These are phyloP conservation scores for Sisor rabdophorus DNA, from an alignment of 2,113 vertebrate species.

Conservation along the genomic window DNA sequence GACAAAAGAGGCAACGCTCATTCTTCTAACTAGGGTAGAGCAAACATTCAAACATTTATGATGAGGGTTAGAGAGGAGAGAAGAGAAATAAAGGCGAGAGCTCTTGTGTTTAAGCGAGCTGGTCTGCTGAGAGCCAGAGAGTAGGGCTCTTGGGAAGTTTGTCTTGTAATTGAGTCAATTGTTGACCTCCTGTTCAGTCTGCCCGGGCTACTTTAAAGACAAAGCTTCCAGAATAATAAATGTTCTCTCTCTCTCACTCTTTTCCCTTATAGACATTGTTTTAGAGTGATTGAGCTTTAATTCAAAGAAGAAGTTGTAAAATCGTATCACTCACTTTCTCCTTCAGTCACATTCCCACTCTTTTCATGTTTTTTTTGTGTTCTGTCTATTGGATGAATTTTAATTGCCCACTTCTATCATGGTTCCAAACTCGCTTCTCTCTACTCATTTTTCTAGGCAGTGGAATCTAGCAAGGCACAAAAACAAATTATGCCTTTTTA, in stretches of 20 bases:
- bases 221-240: conserved; percentile 67
- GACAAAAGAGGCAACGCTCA: conserved; percentile 69
- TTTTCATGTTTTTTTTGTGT: conserved; percentile 73
- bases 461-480: neutral
- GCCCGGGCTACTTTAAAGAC: conserved; percentile 59
- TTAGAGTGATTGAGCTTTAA: conserved; percentile 65
- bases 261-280: conserved; percentile 54
- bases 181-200: conserved; percentile 75
- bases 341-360: conserved; percentile 41
- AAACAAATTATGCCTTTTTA: neutral
- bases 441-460: conserved; percentile 15
- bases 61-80: conserved; percentile 48
- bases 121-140: conserved; percentile 65
- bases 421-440: conserved; percentile 17
- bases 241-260: conserved; percentile 56
- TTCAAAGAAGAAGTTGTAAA: conserved; percentile 69
- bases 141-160: conserved; percentile 77
- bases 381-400: conserved; percentile 77
- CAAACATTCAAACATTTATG: conserved; percentile 75
- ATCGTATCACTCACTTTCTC: conserved; percentile 67
- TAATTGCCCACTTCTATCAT: conserved; percentile 63
- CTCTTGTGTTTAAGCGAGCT: conserved; percentile 60
- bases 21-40: conserved; percentile 69
- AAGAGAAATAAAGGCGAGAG: conserved; percentile 53
- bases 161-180: conserved; percentile 86